phyloP scores from a whole-genome alignment of 2,113 vertebrate genomes.

The Sclerurus mexicanus region DNA sequence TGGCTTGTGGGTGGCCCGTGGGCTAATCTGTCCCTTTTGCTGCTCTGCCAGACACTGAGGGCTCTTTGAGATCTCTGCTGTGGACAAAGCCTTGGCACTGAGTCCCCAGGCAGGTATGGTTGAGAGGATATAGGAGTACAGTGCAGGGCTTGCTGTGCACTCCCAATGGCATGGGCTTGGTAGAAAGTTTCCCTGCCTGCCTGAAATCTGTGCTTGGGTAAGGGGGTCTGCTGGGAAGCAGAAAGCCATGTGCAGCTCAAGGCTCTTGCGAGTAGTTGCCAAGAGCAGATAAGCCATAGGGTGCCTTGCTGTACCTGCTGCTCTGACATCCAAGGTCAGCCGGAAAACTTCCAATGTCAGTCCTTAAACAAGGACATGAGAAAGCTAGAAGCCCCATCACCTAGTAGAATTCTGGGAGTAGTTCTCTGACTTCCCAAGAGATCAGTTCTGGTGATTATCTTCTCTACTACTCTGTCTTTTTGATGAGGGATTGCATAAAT shows the following conservation, averaged over 20 bases:
- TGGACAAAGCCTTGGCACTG: not conserved
- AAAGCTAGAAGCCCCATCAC: not conserved
- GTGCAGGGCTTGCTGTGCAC: not conserved
- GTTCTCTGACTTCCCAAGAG: not conserved
- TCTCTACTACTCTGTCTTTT: not conserved
- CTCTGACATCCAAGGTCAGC: not conserved
- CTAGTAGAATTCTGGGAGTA: not conserved
- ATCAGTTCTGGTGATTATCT: not conserved
- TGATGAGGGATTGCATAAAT: not conserved
- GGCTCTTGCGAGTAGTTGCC: not conserved
- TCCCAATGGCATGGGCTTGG: not conserved
- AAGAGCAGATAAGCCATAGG: not conserved
- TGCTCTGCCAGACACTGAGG: not conserved
- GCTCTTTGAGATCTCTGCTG: not conserved
- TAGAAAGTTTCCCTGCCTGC: not conserved
- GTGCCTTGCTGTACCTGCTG: not conserved
- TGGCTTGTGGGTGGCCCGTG: not conserved
- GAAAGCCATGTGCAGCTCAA: not conserved
- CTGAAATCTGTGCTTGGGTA: not conserved
- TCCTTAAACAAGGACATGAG: not conserved
- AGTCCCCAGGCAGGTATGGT: not conserved
- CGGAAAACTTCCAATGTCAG: not conserved
- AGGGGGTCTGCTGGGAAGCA: not conserved
- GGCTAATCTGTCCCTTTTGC: accelerated
- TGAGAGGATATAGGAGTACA: not conserved